Conservation (phyloP, 2,797 vertebrate genomes). For the Dendrocincla fuliginosa region DNA sequence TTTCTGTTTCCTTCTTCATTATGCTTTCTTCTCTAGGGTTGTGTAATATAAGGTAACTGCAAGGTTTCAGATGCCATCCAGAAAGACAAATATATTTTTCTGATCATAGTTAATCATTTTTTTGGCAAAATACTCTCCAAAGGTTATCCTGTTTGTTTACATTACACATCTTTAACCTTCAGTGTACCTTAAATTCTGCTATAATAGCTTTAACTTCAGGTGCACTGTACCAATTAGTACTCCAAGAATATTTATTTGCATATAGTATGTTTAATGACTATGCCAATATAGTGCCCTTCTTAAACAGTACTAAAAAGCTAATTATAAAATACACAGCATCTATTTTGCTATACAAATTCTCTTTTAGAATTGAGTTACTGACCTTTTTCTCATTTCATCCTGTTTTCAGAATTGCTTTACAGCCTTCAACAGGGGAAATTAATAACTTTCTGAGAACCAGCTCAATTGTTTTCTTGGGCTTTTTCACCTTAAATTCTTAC, state of each 20-base stretch:
- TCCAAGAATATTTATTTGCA: not conserved
- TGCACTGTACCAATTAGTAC: not conserved
- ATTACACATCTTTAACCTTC: not conserved
- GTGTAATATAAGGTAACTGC: not conserved
- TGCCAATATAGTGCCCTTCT: not conserved
- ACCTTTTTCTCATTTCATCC: not conserved
- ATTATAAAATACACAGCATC: not conserved
- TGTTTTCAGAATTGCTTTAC: not conserved
- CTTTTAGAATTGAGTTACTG: not conserved
- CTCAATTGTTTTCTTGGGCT: not conserved
- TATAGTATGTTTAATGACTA: not conserved
- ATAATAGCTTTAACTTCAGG: not conserved
- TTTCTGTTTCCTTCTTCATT: not conserved
- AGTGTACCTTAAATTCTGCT: not conserved
- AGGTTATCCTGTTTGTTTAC: not conserved
- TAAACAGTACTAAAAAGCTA: not conserved
- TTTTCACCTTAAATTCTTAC: not conserved
- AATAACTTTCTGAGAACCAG: not conserved
- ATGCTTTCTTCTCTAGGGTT: not conserved
- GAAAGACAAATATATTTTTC: not conserved
- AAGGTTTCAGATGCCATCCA: not conserved
- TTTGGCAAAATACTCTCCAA: not conserved
- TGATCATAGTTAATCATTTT: not conserved
- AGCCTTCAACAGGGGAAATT: not conserved
- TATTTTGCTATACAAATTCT: not conserved